These are phyloP conservation scores for Stichodactyla mertensii DNA, from an alignment of 64 coral and sea anemone genomes.

Conservation along the genomic window DNA sequence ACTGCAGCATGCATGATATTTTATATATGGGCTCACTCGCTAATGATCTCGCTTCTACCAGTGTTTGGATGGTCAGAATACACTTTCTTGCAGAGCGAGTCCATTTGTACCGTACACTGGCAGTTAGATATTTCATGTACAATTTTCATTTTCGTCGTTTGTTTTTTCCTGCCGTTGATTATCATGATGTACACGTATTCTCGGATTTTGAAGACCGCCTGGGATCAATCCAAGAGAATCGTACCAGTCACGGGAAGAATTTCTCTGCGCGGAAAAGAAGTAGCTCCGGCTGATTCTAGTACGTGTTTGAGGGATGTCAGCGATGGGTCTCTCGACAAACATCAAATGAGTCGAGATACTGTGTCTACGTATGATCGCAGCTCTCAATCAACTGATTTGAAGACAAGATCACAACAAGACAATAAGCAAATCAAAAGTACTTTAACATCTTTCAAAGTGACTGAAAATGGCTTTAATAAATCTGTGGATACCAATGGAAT, in stretches of 20 bases:
- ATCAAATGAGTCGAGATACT: constrained; percentile 2
- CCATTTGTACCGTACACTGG: constrained; percentile 87
- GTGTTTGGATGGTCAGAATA: constrained; percentile 66
- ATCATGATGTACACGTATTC: constrained; percentile 63
- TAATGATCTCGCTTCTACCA: constrained; percentile 57
- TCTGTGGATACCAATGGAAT: not conserved
- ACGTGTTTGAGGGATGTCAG: not conserved
- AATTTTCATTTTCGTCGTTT: constrained; percentile 69
- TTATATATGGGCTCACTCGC: constrained; percentile 69
- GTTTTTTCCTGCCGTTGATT: constrained; percentile 68
- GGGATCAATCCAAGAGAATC: constrained; percentile 54
- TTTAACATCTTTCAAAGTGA: not conserved
- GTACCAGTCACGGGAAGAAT: constrained; percentile 54
- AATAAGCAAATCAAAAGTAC: not conserved
- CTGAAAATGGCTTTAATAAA: not conserved
- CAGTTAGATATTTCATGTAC: constrained; percentile 56
- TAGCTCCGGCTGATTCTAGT: not conserved
- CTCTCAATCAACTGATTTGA: constrained; percentile 2
- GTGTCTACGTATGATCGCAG: not conserved
- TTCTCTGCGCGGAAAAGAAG: not conserved
- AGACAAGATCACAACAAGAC: not conserved
- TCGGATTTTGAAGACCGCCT: constrained; percentile 58
- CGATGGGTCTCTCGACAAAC: not conserved
- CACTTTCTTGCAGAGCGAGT: constrained; percentile 67
- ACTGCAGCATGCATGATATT: constrained; percentile 50